Conservation (phyloP, 2,113 vertebrate genomes). For the Oncorhynchus nerka region DNA sequence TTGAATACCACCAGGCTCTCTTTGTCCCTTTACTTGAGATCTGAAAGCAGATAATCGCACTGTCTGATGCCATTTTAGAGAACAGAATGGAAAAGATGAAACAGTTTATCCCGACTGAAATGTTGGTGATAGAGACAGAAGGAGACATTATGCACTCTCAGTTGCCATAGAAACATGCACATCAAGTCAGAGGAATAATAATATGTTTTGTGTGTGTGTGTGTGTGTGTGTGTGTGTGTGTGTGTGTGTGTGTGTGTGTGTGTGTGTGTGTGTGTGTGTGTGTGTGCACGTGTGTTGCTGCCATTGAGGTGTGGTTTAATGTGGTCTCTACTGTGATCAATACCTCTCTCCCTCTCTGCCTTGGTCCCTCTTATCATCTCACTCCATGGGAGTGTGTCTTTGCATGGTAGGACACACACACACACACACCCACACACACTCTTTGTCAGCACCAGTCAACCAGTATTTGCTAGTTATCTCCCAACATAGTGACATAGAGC, state of each 20-base stretch:
- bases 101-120: slow-evolving; percentile 8
- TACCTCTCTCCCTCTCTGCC: too few relatives aligned
- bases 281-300: background rate
- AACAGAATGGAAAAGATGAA: slow-evolving; percentile 26
- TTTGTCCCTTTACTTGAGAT: slow-evolving; percentile 30
- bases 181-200: slow-evolving; percentile 30
- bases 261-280: background rate
- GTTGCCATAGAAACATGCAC: slow-evolving; percentile 61
- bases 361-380: too few relatives aligned
- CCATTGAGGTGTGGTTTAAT: background rate
- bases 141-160: slow-evolving; percentile 21
- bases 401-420: too few relatives aligned
- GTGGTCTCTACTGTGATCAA: too few relatives aligned
- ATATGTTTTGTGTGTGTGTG: background rate
- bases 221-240: background rate
- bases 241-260: background rate
- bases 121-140: slow-evolving; percentile 13
- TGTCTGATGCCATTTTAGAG: slow-evolving; percentile 39
- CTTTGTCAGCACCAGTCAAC: background rate
- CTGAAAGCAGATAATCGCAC: slow-evolving; percentile 42
- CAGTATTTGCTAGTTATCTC: background rate
- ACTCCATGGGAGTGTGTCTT: too few relatives aligned
- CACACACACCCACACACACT: background rate
- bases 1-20: slow-evolving; percentile 36
- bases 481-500: background rate